Conservation (phyloP, 1,140 invertebrate species). For the Oncopeltus fasciatus region DNA sequence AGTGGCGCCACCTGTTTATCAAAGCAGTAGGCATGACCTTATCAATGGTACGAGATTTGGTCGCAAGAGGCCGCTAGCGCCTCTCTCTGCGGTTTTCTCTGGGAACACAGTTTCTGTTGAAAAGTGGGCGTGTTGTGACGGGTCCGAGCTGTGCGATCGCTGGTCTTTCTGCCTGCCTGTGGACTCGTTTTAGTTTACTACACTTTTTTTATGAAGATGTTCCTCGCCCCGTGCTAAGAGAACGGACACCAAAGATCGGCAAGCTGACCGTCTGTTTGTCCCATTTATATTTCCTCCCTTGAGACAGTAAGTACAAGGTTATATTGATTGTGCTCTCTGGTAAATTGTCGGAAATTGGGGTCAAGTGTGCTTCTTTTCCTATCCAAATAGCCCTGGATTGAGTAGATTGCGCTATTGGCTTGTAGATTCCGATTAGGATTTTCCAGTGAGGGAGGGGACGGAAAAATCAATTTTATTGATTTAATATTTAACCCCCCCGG, state of each 20-base stretch:
- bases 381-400: no score
- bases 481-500: not conserved
- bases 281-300: not conserved
- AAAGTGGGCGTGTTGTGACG: constrained; percentile 1
- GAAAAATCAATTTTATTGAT: constrained; percentile 1
- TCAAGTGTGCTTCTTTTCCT: not conserved
- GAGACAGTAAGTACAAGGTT: constrained; percentile 2
- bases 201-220: not conserved
- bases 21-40: no score
- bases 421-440: no score
- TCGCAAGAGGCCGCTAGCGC: not conserved
- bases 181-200: not conserved
- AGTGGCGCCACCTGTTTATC: no score
- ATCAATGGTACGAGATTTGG: not conserved
- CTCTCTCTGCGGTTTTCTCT: not conserved
- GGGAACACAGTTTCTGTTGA: not conserved
- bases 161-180: no score
- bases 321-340: not conserved
- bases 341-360: constrained; percentile 3
- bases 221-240: not conserved
- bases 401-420: no score
- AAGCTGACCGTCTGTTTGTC: not conserved
- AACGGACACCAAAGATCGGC: not conserved
- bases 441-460: no score
- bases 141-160: not conserved